Conservation (phyloP, 2,888 invertebrate genomes). For the Spatulosminthurus flaviceps region DNA sequence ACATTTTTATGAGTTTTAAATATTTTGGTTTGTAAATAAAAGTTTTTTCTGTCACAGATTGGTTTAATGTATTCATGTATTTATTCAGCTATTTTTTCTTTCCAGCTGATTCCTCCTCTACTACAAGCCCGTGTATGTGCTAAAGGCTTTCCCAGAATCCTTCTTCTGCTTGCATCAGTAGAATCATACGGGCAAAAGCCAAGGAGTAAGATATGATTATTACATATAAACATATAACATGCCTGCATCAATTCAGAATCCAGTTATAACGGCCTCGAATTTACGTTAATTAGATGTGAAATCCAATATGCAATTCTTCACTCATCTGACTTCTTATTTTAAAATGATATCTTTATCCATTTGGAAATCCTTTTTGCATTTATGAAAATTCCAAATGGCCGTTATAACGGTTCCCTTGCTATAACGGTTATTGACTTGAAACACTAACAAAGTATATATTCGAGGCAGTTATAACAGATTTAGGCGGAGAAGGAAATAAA, state of each 20-base stretch:
- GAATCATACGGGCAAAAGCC: neutral
- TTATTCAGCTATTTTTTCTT: neutral
- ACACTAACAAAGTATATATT: neutral
- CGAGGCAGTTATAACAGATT: conserved; percentile 32
- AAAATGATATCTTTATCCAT: too few species aligned
- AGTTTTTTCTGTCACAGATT: neutral
- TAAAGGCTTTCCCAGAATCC: neutral
- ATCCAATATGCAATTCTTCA: too few species aligned
- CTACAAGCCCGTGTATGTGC: neutral
- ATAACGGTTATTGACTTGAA: neutral
- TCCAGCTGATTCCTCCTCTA: neutral
- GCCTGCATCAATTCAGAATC: neutral
- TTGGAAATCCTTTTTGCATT: too few species aligned
- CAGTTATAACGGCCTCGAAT: conserved; percentile 34
- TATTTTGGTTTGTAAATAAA: neutral
- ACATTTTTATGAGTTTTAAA: neutral
- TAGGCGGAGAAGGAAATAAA: neutral
- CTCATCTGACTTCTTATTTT: too few species aligned
- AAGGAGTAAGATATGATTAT: neutral
- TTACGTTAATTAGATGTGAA: neutral
- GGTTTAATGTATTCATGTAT: neutral
- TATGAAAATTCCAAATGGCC: too few species aligned
- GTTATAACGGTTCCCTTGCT: conserved; percentile 16
- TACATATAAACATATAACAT: neutral
- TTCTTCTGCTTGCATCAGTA: neutral